Evolutionary conservation across 2,797 vertebrate species (phyloP).

Genomic region (Urosaurus nigricauda): DNA sequence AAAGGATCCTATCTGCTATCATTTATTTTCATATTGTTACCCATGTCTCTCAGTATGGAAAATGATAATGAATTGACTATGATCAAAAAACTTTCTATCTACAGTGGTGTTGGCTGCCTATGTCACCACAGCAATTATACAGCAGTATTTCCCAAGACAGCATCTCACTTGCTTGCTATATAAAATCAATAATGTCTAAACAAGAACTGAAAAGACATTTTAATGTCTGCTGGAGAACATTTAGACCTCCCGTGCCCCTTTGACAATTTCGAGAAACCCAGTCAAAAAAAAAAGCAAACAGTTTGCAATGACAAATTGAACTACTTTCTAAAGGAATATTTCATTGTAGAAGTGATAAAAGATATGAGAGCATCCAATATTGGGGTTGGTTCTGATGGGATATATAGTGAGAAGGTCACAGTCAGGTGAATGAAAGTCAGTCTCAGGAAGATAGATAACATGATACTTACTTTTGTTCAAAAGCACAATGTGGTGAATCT

Average conservation of each 20-base stretch:
- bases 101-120: slow-evolving; percentile 43
- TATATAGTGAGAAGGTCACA: not conserved
- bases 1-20: slow-evolving; percentile 50
- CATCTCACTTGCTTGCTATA: slow-evolving; percentile 75
- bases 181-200: slow-evolving; percentile 77
- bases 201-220: slow-evolving; percentile 74
- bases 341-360: not conserved
- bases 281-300: slow-evolving; percentile 50
- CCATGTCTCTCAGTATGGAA: slow-evolving; percentile 39
- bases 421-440: not conserved
- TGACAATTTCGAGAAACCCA: slow-evolving; percentile 61
- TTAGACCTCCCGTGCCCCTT: slow-evolving; percentile 65
- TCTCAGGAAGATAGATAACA: not conserved
- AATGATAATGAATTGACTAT: slow-evolving; percentile 61
- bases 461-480: not conserved
- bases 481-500: not conserved
- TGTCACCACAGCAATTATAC: slow-evolving; percentile 74
- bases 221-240: slow-evolving; percentile 71
- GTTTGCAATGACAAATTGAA: not conserved
- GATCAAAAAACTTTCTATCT: slow-evolving; percentile 64
- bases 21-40: slow-evolving; percentile 42
- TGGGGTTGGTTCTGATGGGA: not conserved
- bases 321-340: slow-evolving; percentile 17
- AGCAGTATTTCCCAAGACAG: slow-evolving; percentile 56
- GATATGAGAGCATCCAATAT: not conserved